Conservation (phyloP, 1,140 invertebrate genomes). For the Drosophila mayri region DNA sequence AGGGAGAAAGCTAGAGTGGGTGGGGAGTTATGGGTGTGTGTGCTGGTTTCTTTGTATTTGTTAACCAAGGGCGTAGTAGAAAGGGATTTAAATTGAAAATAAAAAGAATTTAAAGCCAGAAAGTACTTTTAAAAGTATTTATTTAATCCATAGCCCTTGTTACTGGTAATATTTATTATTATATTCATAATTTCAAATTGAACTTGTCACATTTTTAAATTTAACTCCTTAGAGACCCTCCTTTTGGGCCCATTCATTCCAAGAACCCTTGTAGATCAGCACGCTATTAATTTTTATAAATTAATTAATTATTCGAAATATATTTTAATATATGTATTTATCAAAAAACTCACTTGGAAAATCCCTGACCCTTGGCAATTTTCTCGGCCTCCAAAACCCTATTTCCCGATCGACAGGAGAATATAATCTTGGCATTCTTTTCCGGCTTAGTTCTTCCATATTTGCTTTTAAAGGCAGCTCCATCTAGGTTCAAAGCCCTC, state of each 20-base stretch:
- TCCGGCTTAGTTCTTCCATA: conserved; percentile 85
- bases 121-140: background rate
- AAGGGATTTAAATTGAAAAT: background rate
- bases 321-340: too few species aligned
- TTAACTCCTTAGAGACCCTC: conserved; percentile 39
- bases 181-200: conserved; percentile 12
- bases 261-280: conserved; percentile 95
- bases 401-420: conserved; percentile 86
- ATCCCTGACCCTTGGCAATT: conserved; percentile 85
- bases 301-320: conserved; percentile 30
- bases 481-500: conserved; percentile 79
- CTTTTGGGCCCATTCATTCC: conserved; percentile 89
- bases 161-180: background rate
- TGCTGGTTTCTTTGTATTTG: background rate
- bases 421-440: conserved; percentile 85
- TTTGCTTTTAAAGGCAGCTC: conserved; percentile 85
- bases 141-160: conserved; percentile 24
- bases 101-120: background rate
- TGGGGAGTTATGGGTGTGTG: background rate
- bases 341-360: conserved; percentile 83
- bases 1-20: background rate
- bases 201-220: background rate
- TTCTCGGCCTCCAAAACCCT: conserved; percentile 85
- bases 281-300: conserved; percentile 88
- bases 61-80: conserved; percentile 4